Base-by-base conservation (phyloP, 2,888 invertebrate genomes). In the Euzophera pinguis region DNA sequence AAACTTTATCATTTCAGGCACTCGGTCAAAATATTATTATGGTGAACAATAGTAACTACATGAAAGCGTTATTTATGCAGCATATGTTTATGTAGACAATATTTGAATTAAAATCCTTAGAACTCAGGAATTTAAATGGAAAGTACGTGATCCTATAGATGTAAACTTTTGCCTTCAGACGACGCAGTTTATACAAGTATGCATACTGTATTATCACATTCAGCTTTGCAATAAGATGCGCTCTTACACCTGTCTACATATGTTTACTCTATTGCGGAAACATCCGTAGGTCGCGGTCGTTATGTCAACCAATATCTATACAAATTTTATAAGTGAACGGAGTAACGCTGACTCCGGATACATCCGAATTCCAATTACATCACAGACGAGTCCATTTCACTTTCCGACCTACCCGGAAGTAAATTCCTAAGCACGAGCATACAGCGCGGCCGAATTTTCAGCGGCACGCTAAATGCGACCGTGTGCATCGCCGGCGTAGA, bases 361-460 rank as follows among this genome's bases (percentile, higher is more conserved):
- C 79, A 90, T 90, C 89, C 87, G 84, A 88, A 90, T 89, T 90
- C 89, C 90, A 84, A 90, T 90, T 90, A 87, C 89, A 89, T 90
- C 88, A 90, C 81, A 84, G 90, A 89, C 86, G 84, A 86, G 85
- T 79, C 89, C 88, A 89, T 89, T 90, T 90, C 90, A 90, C 90
- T 90, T 90, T 90, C 83, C 88, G 90, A 87, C 84, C 84, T 81
- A 89, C 90, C 90, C 90, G 90, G 90, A 90, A 90, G 86, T 89
- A 85, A 90, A 90, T 90, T 89, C 90, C 88, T 88, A 84, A 89
- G 90, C 85, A 78, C 78, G 81, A 83, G 84, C 89, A 89, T 89
- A 90, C 85, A 67, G 87, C 81, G 78, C 89, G 78, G 75, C 79
- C 83, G 73, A 83, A 83, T 75, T 81, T 76, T 69, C 62, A 69